Evolutionary conservation across 2,888 invertebrate genomes (phyloP).

Genomic region (Eristalinus aeneus): DNA sequence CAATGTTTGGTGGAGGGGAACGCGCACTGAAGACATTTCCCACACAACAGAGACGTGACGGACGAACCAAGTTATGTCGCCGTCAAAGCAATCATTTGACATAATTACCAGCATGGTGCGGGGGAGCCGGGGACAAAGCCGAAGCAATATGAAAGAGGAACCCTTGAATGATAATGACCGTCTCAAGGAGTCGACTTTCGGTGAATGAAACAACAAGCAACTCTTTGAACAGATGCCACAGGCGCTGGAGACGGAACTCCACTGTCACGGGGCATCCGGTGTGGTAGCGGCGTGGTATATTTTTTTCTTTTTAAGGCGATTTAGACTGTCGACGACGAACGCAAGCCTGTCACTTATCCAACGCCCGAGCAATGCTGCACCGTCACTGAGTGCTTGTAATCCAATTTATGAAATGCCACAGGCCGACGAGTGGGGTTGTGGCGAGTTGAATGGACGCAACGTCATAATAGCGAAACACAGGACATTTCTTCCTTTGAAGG

Average conservation of each 20-base stretch:
- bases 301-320: no score
- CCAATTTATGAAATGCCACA: constrained; percentile 53
- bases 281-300: neutral
- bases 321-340: no score
- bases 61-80: neutral
- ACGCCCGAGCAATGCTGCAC: neutral
- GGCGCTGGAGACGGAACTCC: neutral
- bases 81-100: constrained; percentile 36
- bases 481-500: constrained; percentile 2
- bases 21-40: neutral
- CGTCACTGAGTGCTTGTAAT: constrained; percentile 37
- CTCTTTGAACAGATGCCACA: constrained; percentile 5
- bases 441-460: constrained; percentile 20
- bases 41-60: neutral
- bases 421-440: constrained; percentile 28
- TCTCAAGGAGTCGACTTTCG: constrained; percentile 32
- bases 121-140: neutral
- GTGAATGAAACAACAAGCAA: constrained; percentile 11
- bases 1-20: constrained; percentile 4
- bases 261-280: constrained; percentile 22
- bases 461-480: neutral
- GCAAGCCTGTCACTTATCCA: constrained; percentile 16
- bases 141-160: neutral
- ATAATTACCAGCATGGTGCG: constrained; percentile 21
- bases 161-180: neutral